These are phyloP conservation scores for Bembecia ichneumoniformis DNA, from an alignment of 2,888 invertebrate genomes.

Conservation along the genomic window DNA sequence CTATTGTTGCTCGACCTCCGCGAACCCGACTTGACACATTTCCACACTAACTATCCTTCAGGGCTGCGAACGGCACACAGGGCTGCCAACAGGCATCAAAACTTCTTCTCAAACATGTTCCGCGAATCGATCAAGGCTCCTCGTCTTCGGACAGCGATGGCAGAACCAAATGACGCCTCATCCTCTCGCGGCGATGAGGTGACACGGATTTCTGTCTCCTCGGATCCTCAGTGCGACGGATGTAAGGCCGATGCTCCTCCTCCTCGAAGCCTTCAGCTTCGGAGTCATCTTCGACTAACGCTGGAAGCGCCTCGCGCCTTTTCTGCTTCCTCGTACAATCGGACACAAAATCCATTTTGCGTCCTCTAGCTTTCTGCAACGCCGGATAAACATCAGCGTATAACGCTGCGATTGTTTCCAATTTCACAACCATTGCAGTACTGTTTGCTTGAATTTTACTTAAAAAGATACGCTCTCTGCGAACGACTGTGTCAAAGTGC, in stretches of 20 bases:
- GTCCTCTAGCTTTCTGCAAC: conserved; percentile 27
- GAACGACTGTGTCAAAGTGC: conserved; percentile 37
- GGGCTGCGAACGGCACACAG: conserved; percentile 4
- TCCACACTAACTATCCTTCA: conserved; percentile 10
- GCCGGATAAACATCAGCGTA: conserved; percentile 47
- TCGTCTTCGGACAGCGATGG: conserved; percentile 64
- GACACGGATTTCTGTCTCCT: conserved; percentile 60
- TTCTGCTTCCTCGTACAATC: conserved; percentile 44
- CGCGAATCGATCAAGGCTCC: conserved; percentile 49
- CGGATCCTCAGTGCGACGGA: conserved; percentile 42
- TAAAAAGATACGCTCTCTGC: conserved; percentile 26
- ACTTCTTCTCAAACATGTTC: conserved; percentile 41
- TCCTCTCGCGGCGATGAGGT: conserved; percentile 48
- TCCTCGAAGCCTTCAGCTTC: conserved; percentile 27
- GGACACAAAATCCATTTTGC: conserved; percentile 34
- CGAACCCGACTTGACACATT: conserved; percentile 23
- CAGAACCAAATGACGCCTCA: conserved; percentile 50
- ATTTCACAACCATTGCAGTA: conserved; percentile 47
- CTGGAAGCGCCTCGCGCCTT: conserved; percentile 35
- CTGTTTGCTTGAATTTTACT: conserved; percentile 4
- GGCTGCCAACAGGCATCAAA: conserved; percentile 34
- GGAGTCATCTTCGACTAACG: conserved; percentile 46
- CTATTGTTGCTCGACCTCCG: conserved; percentile 16
- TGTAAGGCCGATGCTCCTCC: conserved; percentile 34
- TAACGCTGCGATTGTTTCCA: conserved; percentile 42